Evolutionary conservation across 2,113 vertebrate species (phyloP).

Genomic region (Barbus barbus): DNA sequence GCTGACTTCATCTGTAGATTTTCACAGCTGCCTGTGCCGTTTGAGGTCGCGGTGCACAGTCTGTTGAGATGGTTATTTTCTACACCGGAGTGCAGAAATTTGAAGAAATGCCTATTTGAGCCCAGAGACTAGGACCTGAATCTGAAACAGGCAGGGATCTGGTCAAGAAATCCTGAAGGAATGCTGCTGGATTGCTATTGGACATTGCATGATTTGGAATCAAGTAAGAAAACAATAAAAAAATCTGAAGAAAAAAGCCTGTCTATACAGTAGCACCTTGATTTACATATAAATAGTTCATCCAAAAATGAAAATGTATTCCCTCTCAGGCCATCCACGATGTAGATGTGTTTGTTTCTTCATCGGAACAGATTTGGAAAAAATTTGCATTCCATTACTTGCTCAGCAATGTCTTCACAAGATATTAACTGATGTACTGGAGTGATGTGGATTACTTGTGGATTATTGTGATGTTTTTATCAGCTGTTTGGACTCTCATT

Average conservation of each 20-base stretch:
- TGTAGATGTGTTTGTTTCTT: neutral
- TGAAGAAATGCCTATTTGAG: constrained; percentile 2
- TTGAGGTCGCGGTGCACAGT: neutral
- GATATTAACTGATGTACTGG: no score
- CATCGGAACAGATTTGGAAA: no score
- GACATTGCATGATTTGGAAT: neutral
- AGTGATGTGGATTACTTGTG: no score
- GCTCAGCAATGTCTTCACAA: no score
- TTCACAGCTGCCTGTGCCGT: neutral
- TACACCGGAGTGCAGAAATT: neutral
- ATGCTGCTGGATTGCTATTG: neutral
- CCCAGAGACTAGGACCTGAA: neutral
- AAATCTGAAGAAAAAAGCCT: neutral
- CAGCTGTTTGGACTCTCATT: neutral
- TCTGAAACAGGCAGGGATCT: neutral
- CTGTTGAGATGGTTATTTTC: neutral
- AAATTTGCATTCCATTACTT: neutral
- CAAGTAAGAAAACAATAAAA: neutral
- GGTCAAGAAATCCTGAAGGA: neutral
- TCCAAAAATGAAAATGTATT: neutral
- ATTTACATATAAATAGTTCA: neutral
- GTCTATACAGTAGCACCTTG: neutral
- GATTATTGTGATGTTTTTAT: neutral
- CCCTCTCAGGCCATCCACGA: neutral
- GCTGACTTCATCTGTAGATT: constrained; percentile 2